Base-by-base conservation (phyloP, 2,888 invertebrate genomes). In the Drosophila atripex region DNA sequence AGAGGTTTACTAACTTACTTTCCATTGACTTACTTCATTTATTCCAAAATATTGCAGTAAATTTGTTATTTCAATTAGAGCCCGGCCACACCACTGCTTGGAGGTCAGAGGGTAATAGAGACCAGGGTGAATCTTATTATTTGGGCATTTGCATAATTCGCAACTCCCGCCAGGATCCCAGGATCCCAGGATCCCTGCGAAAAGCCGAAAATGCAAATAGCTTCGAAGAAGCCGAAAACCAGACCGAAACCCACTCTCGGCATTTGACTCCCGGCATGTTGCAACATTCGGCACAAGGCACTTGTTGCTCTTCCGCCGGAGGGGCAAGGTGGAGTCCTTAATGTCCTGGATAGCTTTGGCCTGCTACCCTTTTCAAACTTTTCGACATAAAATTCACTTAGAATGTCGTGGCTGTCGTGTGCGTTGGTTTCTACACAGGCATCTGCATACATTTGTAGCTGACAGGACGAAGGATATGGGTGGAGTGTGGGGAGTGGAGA, bases 321-420 rank as follows among this genome's bases (percentile, higher is more conserved):
- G 32, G 28, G 28, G 49, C 25, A 18, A 45, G 23, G 14, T 25
- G 7, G 21, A 30, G 9, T 28, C 18, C 7, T 12, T 28, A 23
- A 35, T 32, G 46, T 50, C 41, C 47, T 50, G 35, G 28, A 21
- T n/a, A 38, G 30, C 11, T 41, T 43, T 16, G 21, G 41, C 25
- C 57, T 25, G 58, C 68, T 78, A 78, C 80, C 82, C 83, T 78
- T 83, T 69, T 82, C 79, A 80, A 85, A 86, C 69, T 82, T 82
- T 82, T 78, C 82, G 86, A 82, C 86, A 82, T 82, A 70, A 86
- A 82, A 82, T 82, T 82, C 82, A 82, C 82, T 82, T 86, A 82
- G 83, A 75, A 78, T 83, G 86, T 85, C 86, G 86, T 78, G 75
- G 76, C 86, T 86, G 83, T 82, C 83, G 83, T 76, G 78, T 80